A percentile compares a stretch with the other conserved stretches of the same genome.
phyloP scores from a whole-genome alignment of 2,888 invertebrate genomes.

The Cantharis lateralis region DNA sequence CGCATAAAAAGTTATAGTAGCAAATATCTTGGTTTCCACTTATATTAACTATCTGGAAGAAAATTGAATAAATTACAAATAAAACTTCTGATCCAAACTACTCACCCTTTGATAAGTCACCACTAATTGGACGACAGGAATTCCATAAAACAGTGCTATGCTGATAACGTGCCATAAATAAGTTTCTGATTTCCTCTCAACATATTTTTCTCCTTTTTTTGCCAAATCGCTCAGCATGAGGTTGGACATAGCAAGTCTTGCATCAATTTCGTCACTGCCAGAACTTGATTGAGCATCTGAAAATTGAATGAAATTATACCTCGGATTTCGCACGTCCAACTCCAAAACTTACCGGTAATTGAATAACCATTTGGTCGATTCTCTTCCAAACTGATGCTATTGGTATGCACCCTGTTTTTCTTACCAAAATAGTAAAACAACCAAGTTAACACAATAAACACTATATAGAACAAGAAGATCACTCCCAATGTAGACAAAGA shows the following conservation, averaged over 20 bases:
- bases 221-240: slow-evolving; percentile 3
- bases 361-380: neutral
- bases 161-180: slow-evolving; percentile 79
- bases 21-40: slow-evolving; percentile 87
- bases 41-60: slow-evolving; percentile 68
- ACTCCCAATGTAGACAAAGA: slow-evolving; percentile 59
- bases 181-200: slow-evolving; percentile 64
- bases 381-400: neutral
- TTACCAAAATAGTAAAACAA: slow-evolving; percentile 33
- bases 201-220: neutral
- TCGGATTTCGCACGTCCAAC: neutral
- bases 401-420: neutral
- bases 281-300: neutral
- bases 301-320: neutral
- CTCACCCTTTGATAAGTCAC: slow-evolving; percentile 75
- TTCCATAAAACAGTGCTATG: slow-evolving; percentile 80
- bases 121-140: slow-evolving; percentile 84
- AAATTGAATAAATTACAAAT: slow-evolving; percentile 38
- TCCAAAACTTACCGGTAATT: neutral
- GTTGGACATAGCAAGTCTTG: slow-evolving; percentile 7
- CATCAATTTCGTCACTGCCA: neutral
- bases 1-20: slow-evolving; percentile 88
- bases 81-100: slow-evolving; percentile 16
- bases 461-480: slow-evolving; percentile 60
- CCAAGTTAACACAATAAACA: slow-evolving; percentile 53